A percentile compares a stretch with the other conserved stretches of the same genome.
phyloP scores from a whole-genome alignment of 1,140 invertebrate species.

The Vollenhovia emeryi region DNA sequence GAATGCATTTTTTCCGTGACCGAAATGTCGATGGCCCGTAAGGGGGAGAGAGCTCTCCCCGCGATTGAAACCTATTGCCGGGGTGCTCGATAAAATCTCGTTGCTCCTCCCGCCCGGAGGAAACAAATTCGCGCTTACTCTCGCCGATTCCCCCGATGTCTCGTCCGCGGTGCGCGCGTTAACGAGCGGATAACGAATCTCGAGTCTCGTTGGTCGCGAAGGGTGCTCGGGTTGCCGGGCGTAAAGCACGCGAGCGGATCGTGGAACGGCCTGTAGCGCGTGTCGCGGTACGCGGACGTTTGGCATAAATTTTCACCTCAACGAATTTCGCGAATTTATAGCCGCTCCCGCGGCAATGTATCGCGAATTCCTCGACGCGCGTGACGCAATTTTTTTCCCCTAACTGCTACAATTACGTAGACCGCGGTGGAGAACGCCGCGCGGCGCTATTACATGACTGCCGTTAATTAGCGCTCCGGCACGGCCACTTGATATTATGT shows the following conservation, averaged over 20 bases:
- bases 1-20: background rate
- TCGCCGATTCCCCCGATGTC: too few species aligned
- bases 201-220: too few species aligned
- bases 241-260: too few species aligned
- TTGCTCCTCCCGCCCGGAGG: background rate
- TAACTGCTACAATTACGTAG: constrained; percentile 27
- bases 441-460: constrained; percentile 27
- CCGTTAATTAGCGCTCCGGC: constrained; percentile 33
- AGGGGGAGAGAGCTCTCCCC: background rate
- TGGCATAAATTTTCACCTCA: constrained; percentile 46
- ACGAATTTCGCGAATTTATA: constrained; percentile 47
- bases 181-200: background rate
- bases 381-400: constrained; percentile 14
- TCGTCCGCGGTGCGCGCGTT: too few species aligned
- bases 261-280: constrained; percentile 7
- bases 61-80: background rate
- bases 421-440: background rate
- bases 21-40: background rate
- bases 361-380: constrained; percentile 32
- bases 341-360: constrained; percentile 22
- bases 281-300: constrained; percentile 7
- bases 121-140: background rate
- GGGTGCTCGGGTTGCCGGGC: too few species aligned
- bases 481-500: constrained; percentile 50
- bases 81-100: background rate